phyloP scores from a whole-genome alignment of 2,888 invertebrate genomes.

The Globia sparganii region DNA sequence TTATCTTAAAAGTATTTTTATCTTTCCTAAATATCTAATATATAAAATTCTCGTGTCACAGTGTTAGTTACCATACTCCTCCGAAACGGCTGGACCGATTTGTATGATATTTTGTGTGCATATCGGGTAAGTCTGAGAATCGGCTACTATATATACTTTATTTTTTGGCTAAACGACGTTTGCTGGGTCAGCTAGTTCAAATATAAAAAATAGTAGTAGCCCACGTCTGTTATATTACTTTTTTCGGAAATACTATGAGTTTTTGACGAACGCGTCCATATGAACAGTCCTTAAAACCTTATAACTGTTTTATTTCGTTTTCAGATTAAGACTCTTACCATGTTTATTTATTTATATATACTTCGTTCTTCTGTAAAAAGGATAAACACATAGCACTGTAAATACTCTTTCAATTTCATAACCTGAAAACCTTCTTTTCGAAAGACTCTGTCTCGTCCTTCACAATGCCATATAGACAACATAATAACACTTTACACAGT shows the following conservation, averaged over 20 bases:
- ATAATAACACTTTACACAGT: slow-evolving; percentile 46
- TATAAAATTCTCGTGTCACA: too few species aligned
- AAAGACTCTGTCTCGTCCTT: slow-evolving; percentile 25
- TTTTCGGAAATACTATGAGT: not conserved
- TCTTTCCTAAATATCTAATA: too few species aligned
- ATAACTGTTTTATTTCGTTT: not conserved
- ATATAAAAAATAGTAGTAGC: not conserved
- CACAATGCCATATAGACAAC: slow-evolving; percentile 34
- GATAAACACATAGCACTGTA: not conserved
- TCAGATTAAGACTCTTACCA: not conserved
- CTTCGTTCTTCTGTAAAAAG: not conserved
- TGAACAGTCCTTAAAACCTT: not conserved
- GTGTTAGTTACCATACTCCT: too few species aligned
- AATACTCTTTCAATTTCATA: not conserved
- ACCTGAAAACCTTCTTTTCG: slow-evolving; percentile 16
- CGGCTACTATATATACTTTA: too few species aligned
- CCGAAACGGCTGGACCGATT: too few species aligned
- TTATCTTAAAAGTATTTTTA: not conserved
- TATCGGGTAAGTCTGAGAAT: too few species aligned
- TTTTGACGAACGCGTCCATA: not conserved
- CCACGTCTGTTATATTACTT: not conserved
- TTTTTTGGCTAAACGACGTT: too few species aligned
- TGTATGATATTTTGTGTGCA: too few species aligned
- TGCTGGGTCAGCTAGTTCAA: too few species aligned
- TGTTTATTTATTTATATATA: too few species aligned